Evolutionary conservation across 2,888 invertebrate species (phyloP).

Genomic region (Endomychus coccineus): DNA sequence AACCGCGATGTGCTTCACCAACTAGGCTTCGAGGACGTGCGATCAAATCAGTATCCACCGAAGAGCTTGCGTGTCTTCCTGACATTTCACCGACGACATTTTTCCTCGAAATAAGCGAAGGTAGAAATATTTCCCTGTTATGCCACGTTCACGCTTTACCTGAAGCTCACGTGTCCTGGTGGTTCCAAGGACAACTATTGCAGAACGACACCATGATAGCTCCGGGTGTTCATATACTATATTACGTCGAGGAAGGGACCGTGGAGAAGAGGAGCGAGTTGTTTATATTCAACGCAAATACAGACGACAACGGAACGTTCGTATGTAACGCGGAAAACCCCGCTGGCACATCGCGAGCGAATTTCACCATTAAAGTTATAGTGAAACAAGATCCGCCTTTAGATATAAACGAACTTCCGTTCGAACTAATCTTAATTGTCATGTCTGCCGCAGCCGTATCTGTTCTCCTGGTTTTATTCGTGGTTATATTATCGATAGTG

Average conservation of each 20-base stretch:
- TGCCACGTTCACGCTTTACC: constrained; percentile 77
- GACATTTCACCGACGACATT: constrained; percentile 68
- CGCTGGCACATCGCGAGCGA: constrained; percentile 69
- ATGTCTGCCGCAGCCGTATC: constrained; percentile 59
- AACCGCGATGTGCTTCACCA: constrained; percentile 71
- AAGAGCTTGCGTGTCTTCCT: constrained; percentile 75
- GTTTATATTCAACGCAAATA: constrained; percentile 68
- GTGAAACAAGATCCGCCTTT: constrained; percentile 49
- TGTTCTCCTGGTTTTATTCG: constrained; percentile 56
- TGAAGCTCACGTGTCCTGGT: constrained; percentile 75
- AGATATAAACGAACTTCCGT: constrained; percentile 31
- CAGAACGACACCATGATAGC: constrained; percentile 64
- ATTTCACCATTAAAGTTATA: constrained; percentile 73
- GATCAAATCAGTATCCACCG: constrained; percentile 56
- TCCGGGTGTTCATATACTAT: constrained; percentile 59
- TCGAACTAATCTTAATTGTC: constrained; percentile 63
- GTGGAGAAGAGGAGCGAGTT: constrained; percentile 72
- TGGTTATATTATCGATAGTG: constrained; percentile 58
- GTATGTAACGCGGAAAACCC: constrained; percentile 78
- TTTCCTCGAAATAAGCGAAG: constrained; percentile 69
- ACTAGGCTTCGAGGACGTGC: constrained; percentile 57
- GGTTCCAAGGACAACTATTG: constrained; percentile 71
- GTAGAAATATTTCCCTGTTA: constrained; percentile 71
- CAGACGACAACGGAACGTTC: constrained; percentile 79
- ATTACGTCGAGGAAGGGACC: constrained; percentile 61